These are phyloP conservation scores for Alcedo atthis DNA, from an alignment of 2,797 vertebrate genomes.

Conservation along the genomic window DNA sequence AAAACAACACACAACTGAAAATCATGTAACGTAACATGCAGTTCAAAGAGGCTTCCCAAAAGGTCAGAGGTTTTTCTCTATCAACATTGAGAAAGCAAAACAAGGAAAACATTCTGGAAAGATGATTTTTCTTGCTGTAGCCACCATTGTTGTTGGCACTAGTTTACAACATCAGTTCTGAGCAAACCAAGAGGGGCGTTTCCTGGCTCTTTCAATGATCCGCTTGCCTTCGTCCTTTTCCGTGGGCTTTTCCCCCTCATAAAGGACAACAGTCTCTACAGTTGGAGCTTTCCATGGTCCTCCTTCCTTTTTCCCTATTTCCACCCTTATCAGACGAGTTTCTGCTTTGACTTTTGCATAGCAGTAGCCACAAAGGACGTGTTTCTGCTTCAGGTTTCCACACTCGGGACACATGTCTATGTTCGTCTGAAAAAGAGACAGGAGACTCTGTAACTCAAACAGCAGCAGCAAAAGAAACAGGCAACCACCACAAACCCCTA, in stretches of 20 bases:
- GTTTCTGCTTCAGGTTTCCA: constrained; percentile 93
- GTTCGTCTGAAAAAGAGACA: constrained; percentile 81
- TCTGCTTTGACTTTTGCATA: constrained; percentile 88
- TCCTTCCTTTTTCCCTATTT: constrained; percentile 86
- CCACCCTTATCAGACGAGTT: constrained; percentile 81
- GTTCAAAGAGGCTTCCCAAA: neutral
- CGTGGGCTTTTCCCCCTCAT: constrained; percentile 84
- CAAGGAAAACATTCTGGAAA: neutral
- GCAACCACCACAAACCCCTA: neutral
- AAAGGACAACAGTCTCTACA: constrained; percentile 87
- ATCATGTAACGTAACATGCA: fast-evolving
- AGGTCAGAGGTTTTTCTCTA: neutral
- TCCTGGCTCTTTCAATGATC: constrained; percentile 88
- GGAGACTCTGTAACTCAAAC: neutral
- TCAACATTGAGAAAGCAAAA: neutral
- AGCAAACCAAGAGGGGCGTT: constrained; percentile 92
- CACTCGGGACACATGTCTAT: constrained; percentile 91
- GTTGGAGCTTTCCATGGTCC: constrained; percentile 85
- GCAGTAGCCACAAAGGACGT: constrained; percentile 91
- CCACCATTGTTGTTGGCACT: neutral
- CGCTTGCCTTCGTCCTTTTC: constrained; percentile 85
- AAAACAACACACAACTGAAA: neutral
- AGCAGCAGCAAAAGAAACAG: neutral
- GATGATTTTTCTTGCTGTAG: neutral
- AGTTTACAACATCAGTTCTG: constrained; percentile 54